These are phyloP conservation scores for Tachina lurida DNA, from an alignment of 2,888 invertebrate genomes.

Conservation along the genomic window DNA sequence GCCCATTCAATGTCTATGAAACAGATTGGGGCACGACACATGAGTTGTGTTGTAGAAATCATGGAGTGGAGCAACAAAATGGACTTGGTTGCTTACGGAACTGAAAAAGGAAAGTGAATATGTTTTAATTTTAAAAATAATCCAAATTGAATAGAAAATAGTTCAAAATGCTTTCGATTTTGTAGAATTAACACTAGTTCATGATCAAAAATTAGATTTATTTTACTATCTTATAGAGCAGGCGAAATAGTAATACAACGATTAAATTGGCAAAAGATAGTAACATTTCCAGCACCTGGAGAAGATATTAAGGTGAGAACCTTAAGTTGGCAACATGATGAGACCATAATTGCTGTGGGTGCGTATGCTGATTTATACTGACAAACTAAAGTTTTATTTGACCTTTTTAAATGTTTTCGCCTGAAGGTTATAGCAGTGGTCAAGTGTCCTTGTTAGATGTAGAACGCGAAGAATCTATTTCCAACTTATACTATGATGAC, in stretches of 20 bases:
- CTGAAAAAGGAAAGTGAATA: slow-evolving; percentile 87
- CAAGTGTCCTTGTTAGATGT: slow-evolving; percentile 90
- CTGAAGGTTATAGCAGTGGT: slow-evolving; percentile 87
- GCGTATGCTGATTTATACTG: neutral
- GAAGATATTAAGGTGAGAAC: slow-evolving; percentile 90
- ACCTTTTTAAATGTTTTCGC: neutral
- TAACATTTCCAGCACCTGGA: slow-evolving; percentile 90
- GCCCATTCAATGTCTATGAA: slow-evolving; percentile 81
- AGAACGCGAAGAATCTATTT: slow-evolving; percentile 92
- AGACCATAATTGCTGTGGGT: slow-evolving; percentile 88
- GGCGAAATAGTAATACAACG: slow-evolving; percentile 95
- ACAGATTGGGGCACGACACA: slow-evolving; percentile 81
- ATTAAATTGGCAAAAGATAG: slow-evolving; percentile 96
- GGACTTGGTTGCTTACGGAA: slow-evolving; percentile 95
- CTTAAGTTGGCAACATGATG: slow-evolving; percentile 97
- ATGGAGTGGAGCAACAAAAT: slow-evolving; percentile 97
- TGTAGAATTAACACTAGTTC: no score
- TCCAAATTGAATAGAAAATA: no score
- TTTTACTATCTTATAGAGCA: slow-evolving; percentile 77
- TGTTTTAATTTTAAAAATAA: neutral
- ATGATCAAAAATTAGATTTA: neutral
- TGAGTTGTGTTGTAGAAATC: slow-evolving; percentile 85
- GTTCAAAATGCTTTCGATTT: no score
- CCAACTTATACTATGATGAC: slow-evolving; percentile 85
- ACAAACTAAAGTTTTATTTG: neutral